Evolutionary conservation across 1,140 invertebrate genomes (phyloP).

Genomic region (Solen grandis): DNA sequence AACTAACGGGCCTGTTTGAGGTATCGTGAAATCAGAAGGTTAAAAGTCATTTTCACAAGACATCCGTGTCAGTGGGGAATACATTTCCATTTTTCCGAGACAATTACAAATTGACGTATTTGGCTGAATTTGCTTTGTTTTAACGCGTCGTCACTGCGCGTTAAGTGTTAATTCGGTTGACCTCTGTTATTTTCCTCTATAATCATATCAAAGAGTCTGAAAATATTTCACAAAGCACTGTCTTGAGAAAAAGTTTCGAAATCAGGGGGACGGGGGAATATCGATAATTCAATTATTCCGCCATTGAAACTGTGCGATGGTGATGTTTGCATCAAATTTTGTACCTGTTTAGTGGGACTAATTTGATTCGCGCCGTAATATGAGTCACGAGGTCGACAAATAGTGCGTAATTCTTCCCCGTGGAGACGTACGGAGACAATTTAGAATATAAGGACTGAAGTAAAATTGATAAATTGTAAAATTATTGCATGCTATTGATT

Average conservation of each 20-base stretch:
- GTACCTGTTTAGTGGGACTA: conserved; percentile 7
- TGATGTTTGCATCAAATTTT: conserved; percentile 18
- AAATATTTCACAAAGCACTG: not conserved
- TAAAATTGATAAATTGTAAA: not conserved
- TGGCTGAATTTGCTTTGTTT: not conserved
- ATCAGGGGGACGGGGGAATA: not conserved
- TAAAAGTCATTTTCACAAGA: not conserved
- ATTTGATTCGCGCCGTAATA: conserved; percentile 21
- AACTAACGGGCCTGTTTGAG: too few species aligned
- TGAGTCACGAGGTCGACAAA: conserved; percentile 11
- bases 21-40: not conserved
- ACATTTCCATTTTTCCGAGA: not conserved
- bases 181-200: not conserved
- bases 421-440: not conserved
- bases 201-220: not conserved
- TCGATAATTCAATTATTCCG: not conserved
- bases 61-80: not conserved
- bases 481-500: not conserved
- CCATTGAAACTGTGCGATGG: not conserved
- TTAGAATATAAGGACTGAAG: not conserved
- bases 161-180: not conserved
- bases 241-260: not conserved
- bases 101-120: not conserved
- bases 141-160: not conserved
- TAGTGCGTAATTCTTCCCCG: conserved; percentile 1